Evolutionary conservation across 2,888 invertebrate species (phyloP).

Genomic region (Ochropacha duplaris): DNA sequence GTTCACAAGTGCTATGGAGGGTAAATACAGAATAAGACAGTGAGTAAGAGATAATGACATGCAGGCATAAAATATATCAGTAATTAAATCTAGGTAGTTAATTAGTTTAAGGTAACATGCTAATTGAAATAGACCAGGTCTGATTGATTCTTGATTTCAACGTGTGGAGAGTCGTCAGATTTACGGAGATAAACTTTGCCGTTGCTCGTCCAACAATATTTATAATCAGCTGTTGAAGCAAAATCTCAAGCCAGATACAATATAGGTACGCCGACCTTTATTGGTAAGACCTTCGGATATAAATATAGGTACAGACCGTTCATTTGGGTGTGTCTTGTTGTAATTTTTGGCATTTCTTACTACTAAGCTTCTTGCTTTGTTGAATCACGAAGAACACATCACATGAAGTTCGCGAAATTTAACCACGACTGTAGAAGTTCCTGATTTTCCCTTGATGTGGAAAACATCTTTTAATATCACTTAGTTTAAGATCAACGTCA

Average conservation of each 20-base stretch:
- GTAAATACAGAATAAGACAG: too few species aligned
- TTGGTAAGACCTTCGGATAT: not conserved
- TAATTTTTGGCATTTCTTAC: not conserved
- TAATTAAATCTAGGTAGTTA: not conserved
- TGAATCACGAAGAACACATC: too few species aligned
- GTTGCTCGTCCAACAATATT: not conserved
- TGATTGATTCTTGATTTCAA: not conserved
- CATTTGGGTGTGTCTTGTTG: not conserved
- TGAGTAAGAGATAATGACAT: too few species aligned
- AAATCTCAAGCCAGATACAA: not conserved
- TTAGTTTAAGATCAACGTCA: not conserved
- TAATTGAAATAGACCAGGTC: not conserved
- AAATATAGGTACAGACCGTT: not conserved
- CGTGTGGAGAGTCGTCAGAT: not conserved
- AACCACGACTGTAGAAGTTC: not conserved
- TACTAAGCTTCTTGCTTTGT: not conserved
- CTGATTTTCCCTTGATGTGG: not conserved
- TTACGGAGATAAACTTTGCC: not conserved
- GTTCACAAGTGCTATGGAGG: too few species aligned
- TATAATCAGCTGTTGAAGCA: not conserved
- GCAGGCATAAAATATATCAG: too few species aligned
- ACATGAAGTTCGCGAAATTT: not conserved
- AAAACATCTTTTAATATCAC: not conserved
- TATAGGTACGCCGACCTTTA: not conserved
- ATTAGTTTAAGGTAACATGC: not conserved